Conservation (phyloP, 23 tunicate genomes). For the Corella eumyota region DNA sequence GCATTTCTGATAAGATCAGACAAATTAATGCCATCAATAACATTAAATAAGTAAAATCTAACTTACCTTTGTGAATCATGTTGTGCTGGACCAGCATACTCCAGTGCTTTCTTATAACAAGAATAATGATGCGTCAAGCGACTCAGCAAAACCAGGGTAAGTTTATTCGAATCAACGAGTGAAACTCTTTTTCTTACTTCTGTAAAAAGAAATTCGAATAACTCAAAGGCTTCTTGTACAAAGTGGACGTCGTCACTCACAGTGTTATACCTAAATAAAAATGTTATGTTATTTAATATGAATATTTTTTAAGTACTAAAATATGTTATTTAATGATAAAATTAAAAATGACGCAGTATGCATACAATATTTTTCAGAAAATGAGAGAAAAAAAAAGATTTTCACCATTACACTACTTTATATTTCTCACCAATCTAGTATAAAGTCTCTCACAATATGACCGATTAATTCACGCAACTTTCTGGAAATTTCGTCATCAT, state of each 20-base stretch:
- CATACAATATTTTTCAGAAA: no score
- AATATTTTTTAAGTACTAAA: no score
- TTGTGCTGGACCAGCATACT: neutral
- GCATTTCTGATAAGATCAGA: no score
- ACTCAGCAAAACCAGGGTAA: constrained; percentile 9
- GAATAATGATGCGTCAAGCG: constrained; percentile 24
- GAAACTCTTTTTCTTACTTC: constrained; percentile 26
- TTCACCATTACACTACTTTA: no score
- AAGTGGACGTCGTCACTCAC: constrained; percentile 75
- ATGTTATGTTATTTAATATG: neutral
- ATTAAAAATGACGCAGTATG: no score
- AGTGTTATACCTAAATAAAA: constrained; percentile 52
- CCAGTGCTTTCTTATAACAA: constrained; percentile 29
- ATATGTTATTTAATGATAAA: no score
- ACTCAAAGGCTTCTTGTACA: constrained; percentile 77
- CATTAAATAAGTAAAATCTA: no score
- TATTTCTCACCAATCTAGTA: constrained; percentile 67
- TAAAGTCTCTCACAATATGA: constrained; percentile 74
- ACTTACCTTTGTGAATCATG: constrained; percentile 16
- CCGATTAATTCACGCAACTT: constrained; percentile 67
- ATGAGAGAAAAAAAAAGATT: no score
- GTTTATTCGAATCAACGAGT: constrained; percentile 16
- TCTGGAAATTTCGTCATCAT: constrained; percentile 40
- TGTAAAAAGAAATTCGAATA: constrained; percentile 61
- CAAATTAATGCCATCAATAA: no score